Conservation (phyloP, 2,797 vertebrate genomes). For the Pyrocephalus nanus region DNA sequence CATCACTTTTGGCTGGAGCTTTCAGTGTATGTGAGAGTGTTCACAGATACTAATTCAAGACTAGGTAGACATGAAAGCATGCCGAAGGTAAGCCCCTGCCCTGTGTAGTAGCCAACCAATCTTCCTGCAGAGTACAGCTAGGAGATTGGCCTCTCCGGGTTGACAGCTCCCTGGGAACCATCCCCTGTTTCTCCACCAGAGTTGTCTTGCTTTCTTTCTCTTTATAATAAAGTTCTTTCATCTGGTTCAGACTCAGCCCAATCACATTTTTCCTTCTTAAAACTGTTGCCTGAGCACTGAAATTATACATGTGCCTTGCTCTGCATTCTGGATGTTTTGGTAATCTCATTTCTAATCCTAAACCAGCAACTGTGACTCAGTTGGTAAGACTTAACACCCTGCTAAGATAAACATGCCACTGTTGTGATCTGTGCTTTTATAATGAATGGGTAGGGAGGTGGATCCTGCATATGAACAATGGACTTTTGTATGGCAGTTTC, state of each 20-base stretch:
- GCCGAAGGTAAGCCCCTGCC: not conserved
- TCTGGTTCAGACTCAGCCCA: not conserved
- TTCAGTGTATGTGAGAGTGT: not conserved
- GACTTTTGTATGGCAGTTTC: not conserved
- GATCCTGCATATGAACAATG: constrained; percentile 17
- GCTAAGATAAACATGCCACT: constrained; percentile 35
- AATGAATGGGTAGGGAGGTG: not conserved
- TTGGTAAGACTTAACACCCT: constrained; percentile 4
- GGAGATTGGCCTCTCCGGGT: not conserved
- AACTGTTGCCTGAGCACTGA: not conserved
- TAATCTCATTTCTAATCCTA: not conserved
- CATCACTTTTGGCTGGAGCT: not conserved
- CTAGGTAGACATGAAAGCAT: not conserved
- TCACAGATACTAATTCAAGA: not conserved
- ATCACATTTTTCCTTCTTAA: not conserved
- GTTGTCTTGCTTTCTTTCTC: not conserved
- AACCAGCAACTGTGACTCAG: not conserved
- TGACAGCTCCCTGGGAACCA: not conserved
- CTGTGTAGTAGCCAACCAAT: not conserved
- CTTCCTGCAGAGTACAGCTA: not conserved
- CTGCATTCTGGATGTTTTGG: not conserved
- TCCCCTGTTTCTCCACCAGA: not conserved
- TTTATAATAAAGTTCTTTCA: not conserved
- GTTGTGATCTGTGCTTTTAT: constrained; percentile 8
- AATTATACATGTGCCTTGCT: not conserved